Base-by-base conservation (phyloP, 2,797 vertebrate genomes). In the Acridotheres tristis region DNA sequence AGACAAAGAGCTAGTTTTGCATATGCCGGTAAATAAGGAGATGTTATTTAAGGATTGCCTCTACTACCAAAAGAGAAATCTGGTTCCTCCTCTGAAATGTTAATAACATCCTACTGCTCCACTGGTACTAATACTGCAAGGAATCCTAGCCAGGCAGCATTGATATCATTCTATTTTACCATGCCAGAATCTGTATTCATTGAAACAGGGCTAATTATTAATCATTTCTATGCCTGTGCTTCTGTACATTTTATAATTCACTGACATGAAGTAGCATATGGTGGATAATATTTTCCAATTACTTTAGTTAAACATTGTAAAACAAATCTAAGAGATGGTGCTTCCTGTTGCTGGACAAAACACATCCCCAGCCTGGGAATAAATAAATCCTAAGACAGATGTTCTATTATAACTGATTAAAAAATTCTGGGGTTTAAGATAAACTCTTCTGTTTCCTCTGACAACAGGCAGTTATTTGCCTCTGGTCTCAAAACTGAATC, bases 231-330 rank as follows among this genome's bases (percentile, higher is more conserved):
- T 68, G 38, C 42, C 57, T 82, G 67, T 76, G 50, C 59, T 93
- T 89, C 67, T 92, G 63, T 92, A 36, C 29, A 34, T 93, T 86
- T 88, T 91, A 82, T 87, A 91, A 87, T 82, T 86, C 78, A 85
- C 45, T 74, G 53, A 86, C 76, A 90, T 0, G 12, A 90, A 89
- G 50, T 36, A 85, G 30, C 74, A 88, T 94, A 95, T 94, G 75
- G 77, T 89, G 11, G 54, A 63, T 88, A 81, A 79, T 90, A 87
- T 82, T 92, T 96, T 87, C 73, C 47, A 90, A 61, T 90, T 93
- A 92, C 34, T 92, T 79, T 51, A 81, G 88, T 48, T 87, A 90
- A 85, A 71, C 57, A 80, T 2, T 61, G 21, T 92, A 74, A 89
- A 84, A 85, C 45, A 93, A 73, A 79, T 67, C 16, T 40, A 69